A percentile compares a stretch with the other conserved stretches of the same genome.
Evolutionary conservation across 2,113 vertebrate genomes (phyloP).

Genomic region (Benitochromis conjunctus): DNA sequence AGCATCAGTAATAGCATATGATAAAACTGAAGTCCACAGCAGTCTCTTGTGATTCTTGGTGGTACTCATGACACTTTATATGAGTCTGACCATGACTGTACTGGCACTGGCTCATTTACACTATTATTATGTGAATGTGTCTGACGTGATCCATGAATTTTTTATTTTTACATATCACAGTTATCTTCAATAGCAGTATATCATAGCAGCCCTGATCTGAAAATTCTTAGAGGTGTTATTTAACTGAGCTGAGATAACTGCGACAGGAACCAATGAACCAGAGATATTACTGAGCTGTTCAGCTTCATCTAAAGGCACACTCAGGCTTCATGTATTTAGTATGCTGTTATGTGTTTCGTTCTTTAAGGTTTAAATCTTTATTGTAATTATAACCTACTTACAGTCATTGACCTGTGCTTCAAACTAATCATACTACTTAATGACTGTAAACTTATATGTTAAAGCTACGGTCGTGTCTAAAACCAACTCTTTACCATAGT

Average conservation of each 20-base stretch:
- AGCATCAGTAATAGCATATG: neutral
- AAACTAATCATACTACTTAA: neutral
- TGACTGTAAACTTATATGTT: neutral
- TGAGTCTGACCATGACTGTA: neutral
- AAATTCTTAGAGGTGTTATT: neutral
- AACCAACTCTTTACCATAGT: neutral
- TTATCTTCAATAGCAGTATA: neutral
- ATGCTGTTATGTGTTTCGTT: neutral
- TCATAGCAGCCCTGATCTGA: neutral
- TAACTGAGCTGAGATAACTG: neutral
- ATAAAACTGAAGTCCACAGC: neutral
- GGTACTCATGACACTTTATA: neutral
- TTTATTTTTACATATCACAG: neutral
- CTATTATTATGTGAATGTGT: neutral
- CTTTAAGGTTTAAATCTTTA: neutral
- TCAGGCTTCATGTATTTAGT: neutral
- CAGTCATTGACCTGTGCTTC: neutral
- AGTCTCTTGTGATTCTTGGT: neutral
- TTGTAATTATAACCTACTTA: neutral
- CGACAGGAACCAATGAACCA: neutral
- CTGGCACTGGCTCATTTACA: neutral
- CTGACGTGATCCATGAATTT: neutral
- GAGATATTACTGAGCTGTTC: neutral
- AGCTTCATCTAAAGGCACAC: neutral
- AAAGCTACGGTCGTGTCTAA: rapidly evolving